Base-by-base conservation (phyloP, 2,113 vertebrate genomes). In the Stomatorhinus ivindoensis region DNA sequence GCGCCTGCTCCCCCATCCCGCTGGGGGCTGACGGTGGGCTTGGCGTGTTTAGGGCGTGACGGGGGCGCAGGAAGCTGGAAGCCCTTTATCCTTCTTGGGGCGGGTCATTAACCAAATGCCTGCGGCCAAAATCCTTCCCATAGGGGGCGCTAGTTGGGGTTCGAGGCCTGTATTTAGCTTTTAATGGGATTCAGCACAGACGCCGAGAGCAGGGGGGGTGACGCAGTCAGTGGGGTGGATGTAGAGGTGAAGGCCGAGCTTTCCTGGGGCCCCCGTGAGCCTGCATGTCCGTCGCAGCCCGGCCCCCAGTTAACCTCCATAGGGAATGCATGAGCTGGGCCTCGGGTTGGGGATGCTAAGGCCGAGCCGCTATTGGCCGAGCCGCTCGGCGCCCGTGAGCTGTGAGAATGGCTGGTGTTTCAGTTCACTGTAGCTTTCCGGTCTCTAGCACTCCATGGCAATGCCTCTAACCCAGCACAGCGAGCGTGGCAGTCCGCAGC, bases 401-500 rank as follows among this genome's bases (percentile, higher is more conserved):
- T 99, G 98, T 99, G 98, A 99, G 98, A 99, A 99, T 98, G 96
- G 97, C 98, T 98, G 92, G 94, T 97, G 96, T 76, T 69, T 69
- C n/a, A 13, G 61, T 69, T 76, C 73, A 39, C 73, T 76, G 31
- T 76, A 76, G 98, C 98, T 99, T 99, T 99, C 98, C 99, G 98
- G 98, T 99, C 97, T 99, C 31, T 97, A 99, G 98, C 98, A 99
- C 97, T 98, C 97, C 96, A 98, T 99, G 98, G 97, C 98, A 98
- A 98, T 97, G 96, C 98, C 96, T 76, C 31, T 42, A 76, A 76
- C 69, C 69, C 69, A 76, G 65, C 69, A 76, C 96, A 95, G 39
- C 15, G 35, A 95, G 95, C 93, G 89, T 92, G 96, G 94, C 95
- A 95, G 95, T 94, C 95, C 95, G 87, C 88, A 89, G 88, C 90